Evolutionary conservation across 2,113 vertebrate species (phyloP), one percentile per base, ranked within the genome.

Genomic region (Hiodon tergisus): DNA sequence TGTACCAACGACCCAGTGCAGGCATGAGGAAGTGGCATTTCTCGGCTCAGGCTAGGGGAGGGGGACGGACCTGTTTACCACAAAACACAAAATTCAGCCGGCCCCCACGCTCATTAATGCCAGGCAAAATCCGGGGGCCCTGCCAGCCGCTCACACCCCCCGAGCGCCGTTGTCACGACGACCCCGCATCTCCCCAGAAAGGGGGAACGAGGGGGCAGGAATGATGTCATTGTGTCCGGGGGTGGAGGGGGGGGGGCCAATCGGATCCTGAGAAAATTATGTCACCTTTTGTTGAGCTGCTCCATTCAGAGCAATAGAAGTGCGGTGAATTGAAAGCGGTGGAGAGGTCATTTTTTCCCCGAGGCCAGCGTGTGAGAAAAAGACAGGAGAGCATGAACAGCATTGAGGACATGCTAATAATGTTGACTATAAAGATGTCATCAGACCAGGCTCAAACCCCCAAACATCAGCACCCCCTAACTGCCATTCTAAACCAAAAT

Each of bases 231-330:
- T 85, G 83, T 71, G 78, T 87, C 65, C 47, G 13, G 59, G 50
- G 79, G 78, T 6, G 31, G 60, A 5, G 17, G 62, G 78, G 81
- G 80, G 78, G 82, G 79, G 88, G 84, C 94, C 93, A 95, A 94
- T 94, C 87, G 71, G 89, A 84, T 78, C 70, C 81, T 70, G 85
- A 83, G 83, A 85, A 83, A 90, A 89, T 97, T 92, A 97, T 92
- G 94, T 97, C 93, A 97, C 86, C 85, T 84, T 90, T 86, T 87
- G 90, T 91, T 90, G 88, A 86, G 89, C 85, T 63, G 87, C 77
- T 89, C 93, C 93, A 92, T 94, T 94, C 90, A 94, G 85, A 78
- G 84, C 92, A 91, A 92, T 91, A 92, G 89, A 94, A 90, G 90
- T 85, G 86, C 87, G 88, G 86, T 93, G 92, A 94, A 91, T 92